Base-by-base conservation (phyloP, 1,140 invertebrate species). In the Drosophila kikkawai region DNA sequence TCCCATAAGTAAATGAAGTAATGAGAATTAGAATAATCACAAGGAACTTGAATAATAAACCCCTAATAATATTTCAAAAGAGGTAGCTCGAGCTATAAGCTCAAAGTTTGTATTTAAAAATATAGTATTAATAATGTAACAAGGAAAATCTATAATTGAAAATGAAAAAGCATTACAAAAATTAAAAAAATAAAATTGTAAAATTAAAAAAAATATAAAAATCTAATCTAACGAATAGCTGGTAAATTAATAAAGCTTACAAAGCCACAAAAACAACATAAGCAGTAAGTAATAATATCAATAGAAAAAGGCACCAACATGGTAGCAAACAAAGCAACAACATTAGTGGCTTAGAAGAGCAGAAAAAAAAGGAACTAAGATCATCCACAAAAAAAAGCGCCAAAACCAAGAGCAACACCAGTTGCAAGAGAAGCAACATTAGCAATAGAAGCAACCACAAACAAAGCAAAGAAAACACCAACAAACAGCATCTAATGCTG, bases 401-500 rank as follows among this genome's bases (percentile, higher is more conserved):
- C 44, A 45, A 36, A 36, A 36, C 11, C 36, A 36, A 66, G n/a
- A 41, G 37, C 44, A 64, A 61, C 29, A 61, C 34, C 65, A 50
- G 32, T 36, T 53, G 29, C 17, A 26, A 7, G 48, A 74, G 26
- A 60, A 67, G 8, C 51, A 51, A n/a, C 42, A 73, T 45, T 22
- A 36, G 13, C 53, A 26, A 36, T 50, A 70, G 15, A 22, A 64
- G 53, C 29, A 48, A n/a, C 41, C 42, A 32, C 47, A 50, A 50
- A 12, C 64, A 22, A 37, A 41, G 56, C 44, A 57, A 53, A 48
- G 48, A 34, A 63, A 67, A 32, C 26, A 61, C 32, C 50, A 79
- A 45, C 44, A 61, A 79, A 45, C 57, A 82, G 26, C 37, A 37
- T 45, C 50, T 15, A 42, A 36, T 19, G 51, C 32, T 5, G 50